Evolutionary conservation across 1,140 invertebrate genomes (phyloP).

Genomic region (Holotrichia oblita): DNA sequence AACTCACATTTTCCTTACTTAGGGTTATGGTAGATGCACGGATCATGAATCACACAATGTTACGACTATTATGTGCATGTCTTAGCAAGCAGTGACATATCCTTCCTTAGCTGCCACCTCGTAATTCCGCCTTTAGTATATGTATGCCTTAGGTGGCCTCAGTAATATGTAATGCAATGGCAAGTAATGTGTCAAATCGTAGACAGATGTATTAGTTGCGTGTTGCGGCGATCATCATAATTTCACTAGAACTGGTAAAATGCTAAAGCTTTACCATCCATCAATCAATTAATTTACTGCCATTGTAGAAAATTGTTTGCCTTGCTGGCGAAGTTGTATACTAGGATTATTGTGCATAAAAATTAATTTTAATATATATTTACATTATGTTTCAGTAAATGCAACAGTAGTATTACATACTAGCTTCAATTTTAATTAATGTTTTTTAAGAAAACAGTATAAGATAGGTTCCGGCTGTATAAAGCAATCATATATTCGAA

Average conservation of each 20-base stretch:
- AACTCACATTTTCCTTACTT: not conserved
- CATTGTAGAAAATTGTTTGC: too few relatives aligned
- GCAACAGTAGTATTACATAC: too few relatives aligned
- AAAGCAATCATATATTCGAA: too few relatives aligned
- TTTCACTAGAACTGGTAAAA: not conserved
- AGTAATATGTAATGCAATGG: not conserved
- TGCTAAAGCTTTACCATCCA: conserved; percentile 3
- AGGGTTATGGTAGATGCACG: not conserved
- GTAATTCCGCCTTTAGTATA: conserved; percentile 16
- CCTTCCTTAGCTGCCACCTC: conserved; percentile 11
- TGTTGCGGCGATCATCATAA: not conserved
- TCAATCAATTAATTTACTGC: not conserved
- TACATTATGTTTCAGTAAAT: too few relatives aligned
- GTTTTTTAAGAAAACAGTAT: too few relatives aligned
- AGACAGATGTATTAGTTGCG: not conserved
- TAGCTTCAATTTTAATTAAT: too few relatives aligned
- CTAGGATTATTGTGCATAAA: too few relatives aligned
- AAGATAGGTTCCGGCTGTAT: too few relatives aligned
- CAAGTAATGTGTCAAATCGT: conserved; percentile 3
- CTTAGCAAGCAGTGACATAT: conserved; percentile 10
- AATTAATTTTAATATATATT: too few relatives aligned
- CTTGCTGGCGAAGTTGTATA: too few relatives aligned
- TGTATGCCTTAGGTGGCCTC: not conserved
- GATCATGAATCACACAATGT: not conserved
- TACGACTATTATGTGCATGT: conserved; percentile 16